Evolutionary conservation across 2,113 vertebrate genomes (phyloP).

Genomic region (Tauraco erythrolophus): DNA sequence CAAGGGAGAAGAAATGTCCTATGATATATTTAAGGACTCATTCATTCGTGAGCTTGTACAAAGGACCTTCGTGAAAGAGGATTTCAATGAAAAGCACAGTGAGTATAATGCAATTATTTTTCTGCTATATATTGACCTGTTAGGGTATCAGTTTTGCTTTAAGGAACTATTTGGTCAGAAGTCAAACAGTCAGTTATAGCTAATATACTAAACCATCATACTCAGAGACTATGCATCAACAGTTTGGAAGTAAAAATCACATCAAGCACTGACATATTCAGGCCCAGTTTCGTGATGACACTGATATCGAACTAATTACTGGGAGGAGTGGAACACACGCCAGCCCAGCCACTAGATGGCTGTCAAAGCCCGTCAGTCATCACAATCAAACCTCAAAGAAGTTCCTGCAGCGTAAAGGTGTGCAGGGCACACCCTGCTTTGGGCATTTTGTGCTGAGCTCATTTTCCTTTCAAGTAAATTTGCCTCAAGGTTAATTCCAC

Average conservation of each 20-base stretch:
- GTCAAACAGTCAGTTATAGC: neutral
- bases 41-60: neutral
- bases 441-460: neutral
- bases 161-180: neutral
- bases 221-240: fast-evolving
- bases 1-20: neutral
- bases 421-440: neutral
- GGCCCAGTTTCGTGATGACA: no score
- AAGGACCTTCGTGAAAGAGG: neutral
- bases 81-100: neutral
- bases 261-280: neutral
- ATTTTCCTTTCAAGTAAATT: neutral
- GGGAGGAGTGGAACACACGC: neutral
- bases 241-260: neutral
- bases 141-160: neutral
- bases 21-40: neutral
- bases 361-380: neutral
- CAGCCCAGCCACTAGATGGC: conserved; percentile 67
- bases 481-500: neutral
- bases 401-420: neutral
- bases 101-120: neutral
- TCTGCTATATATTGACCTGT: neutral
- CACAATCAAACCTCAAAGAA: neutral
- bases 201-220: neutral
- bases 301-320: neutral